Conservation (phyloP, 2,113 vertebrate species). For the Corydoras maculifer region DNA sequence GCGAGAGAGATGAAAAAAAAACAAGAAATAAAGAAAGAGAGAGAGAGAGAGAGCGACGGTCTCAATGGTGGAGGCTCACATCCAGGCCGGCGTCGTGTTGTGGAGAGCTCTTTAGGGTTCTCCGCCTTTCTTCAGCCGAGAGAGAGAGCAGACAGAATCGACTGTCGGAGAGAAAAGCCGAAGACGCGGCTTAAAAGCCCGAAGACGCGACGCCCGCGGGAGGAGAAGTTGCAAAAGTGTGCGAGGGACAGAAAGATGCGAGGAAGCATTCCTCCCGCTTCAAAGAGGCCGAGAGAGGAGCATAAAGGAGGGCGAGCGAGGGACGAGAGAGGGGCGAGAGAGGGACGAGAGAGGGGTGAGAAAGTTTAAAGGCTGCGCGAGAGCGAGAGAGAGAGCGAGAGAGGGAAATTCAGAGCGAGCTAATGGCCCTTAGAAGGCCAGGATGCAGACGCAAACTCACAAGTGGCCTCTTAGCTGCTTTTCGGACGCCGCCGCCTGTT, state of each 20-base stretch:
- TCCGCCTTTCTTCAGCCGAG: constrained; percentile 45
- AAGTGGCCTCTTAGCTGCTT: constrained; percentile 23
- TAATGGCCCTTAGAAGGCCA: constrained; percentile 44
- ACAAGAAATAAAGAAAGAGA: background rate
- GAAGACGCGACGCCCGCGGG: constrained; percentile 43
- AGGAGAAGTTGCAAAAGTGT: constrained; percentile 32
- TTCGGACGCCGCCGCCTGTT: constrained; percentile 9
- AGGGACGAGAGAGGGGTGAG: constrained; percentile 5
- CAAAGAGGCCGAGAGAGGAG: constrained; percentile 10
- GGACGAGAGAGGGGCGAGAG: constrained; percentile 14
- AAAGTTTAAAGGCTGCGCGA: too few species aligned
- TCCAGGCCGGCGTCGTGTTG: constrained; percentile 24
- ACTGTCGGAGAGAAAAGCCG: constrained; percentile 64
- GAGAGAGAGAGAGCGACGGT: constrained; percentile 13
- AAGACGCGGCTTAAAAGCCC: constrained; percentile 70
- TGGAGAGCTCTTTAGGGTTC: constrained; percentile 40
- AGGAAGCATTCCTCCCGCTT: constrained; percentile 21
- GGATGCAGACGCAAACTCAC: constrained; percentile 12
- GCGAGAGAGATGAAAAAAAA: background rate
- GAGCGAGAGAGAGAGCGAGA: background rate
- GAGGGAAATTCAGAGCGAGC: constrained; percentile 26
- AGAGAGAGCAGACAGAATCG: constrained; percentile 63
- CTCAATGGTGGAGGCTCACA: constrained; percentile 31
- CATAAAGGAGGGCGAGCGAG: constrained; percentile 35
- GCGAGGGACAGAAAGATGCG: constrained; percentile 22